A percentile compares a stretch with the other conserved stretches of the same genome.
Evolutionary conservation across 2,797 vertebrate genomes (phyloP).

Genomic region (Enteromius argenteus): DNA sequence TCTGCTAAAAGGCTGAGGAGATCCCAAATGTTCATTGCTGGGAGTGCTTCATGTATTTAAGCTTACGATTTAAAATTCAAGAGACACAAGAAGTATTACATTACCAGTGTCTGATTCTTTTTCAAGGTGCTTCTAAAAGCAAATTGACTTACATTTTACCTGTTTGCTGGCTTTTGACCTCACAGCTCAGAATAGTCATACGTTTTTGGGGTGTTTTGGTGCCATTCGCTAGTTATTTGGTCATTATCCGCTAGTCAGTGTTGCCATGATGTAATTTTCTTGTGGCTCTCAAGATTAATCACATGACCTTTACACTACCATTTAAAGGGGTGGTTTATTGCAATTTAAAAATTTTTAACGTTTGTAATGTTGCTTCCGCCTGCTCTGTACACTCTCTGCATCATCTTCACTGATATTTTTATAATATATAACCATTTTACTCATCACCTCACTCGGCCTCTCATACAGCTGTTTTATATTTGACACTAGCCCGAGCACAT

Average conservation of each 20-base stretch:
- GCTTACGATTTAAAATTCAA: not conserved
- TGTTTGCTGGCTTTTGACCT: not conserved
- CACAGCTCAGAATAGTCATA: not conserved
- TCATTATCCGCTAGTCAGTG: too few species aligned
- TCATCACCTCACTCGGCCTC: conserved; percentile 17
- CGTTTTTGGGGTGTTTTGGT: not conserved
- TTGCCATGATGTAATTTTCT: not conserved
- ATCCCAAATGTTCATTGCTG: not conserved
- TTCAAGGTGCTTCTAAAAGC: not conserved
- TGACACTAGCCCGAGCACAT: conserved; percentile 12
- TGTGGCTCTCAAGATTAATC: not conserved
- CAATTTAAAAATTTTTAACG: too few species aligned
- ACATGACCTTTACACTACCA: not conserved
- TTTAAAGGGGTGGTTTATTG: not conserved
- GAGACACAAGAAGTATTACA: not conserved
- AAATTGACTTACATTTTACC: not conserved
- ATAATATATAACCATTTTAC: not conserved
- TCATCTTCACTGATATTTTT: not conserved
- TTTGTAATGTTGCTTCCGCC: too few species aligned
- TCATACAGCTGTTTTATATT: conserved; percentile 16
- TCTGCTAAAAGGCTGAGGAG: not conserved
- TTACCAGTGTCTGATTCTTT: not conserved
- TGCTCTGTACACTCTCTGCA: too few species aligned
- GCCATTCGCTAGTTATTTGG: too few species aligned
- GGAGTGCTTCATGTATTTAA: not conserved